Conservation (phyloP, 2,888 invertebrate genomes). For the Drosophila maculinotata region DNA sequence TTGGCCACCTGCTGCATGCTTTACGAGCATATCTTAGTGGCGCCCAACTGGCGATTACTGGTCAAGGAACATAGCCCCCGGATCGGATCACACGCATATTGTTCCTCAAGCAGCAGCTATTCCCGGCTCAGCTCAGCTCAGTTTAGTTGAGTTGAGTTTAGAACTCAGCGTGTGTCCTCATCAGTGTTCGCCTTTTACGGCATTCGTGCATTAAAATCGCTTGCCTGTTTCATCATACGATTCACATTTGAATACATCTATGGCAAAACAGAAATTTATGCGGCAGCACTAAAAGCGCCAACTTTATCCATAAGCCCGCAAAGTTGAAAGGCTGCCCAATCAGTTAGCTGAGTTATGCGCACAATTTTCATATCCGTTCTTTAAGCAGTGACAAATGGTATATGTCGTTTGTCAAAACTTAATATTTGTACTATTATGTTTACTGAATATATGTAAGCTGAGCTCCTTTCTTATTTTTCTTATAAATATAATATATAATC, state of each 20-base stretch:
- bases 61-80: constrained; percentile 12
- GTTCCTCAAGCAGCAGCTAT: constrained; percentile 24
- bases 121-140: neutral
- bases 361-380: constrained; percentile 12
- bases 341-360: constrained; percentile 39
- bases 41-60: constrained; percentile 26
- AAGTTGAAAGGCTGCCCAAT: constrained; percentile 47
- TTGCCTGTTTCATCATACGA: constrained; percentile 28
- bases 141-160: constrained; percentile 20
- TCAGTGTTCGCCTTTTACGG: constrained; percentile 51
- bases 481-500: no score
- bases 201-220: constrained; percentile 42
- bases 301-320: constrained; percentile 58
- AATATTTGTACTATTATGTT: no score
- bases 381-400: neutral
- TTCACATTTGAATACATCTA: constrained; percentile 54
- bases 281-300: constrained; percentile 40
- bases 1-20: constrained; percentile 73
- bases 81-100: no score
- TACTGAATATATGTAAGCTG: no score
- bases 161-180: constrained; percentile 45
- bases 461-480: no score
- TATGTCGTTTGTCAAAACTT: neutral
- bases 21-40: constrained; percentile 42
- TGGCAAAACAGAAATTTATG: constrained; percentile 45